Conservation (phyloP, 2,888 invertebrate species). For the Toxonevra muliebris region DNA sequence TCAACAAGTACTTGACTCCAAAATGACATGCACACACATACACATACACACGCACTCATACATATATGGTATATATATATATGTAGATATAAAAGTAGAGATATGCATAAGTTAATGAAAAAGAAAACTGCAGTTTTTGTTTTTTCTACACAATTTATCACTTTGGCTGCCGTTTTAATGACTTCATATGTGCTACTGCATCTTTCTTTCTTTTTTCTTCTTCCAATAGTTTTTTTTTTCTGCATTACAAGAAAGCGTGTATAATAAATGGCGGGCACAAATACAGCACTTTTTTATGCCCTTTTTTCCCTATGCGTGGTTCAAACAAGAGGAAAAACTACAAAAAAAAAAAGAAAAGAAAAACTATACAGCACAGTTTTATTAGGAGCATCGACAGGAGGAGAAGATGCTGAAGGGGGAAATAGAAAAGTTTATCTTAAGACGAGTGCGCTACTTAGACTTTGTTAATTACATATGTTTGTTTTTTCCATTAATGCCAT, state of each 20-base stretch:
- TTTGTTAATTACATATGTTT: constrained; percentile 44
- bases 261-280: too few relatives aligned
- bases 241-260: too few relatives aligned
- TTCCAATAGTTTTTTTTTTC: background rate
- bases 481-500: constrained; percentile 41
- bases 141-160: constrained; percentile 36
- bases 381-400: too few relatives aligned
- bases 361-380: too few relatives aligned
- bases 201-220: background rate
- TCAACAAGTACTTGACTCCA: constrained; percentile 23
- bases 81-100: too few relatives aligned
- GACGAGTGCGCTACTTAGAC: constrained; percentile 22
- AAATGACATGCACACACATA: background rate
- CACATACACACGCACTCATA: background rate
- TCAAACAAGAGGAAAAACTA: background rate
- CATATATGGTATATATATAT: background rate
- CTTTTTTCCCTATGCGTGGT: too few relatives aligned
- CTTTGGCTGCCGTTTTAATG: constrained; percentile 33
- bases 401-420: background rate
- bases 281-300: constrained; percentile 12
- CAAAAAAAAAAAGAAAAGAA: too few relatives aligned
- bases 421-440: constrained; percentile 22
- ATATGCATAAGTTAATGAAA: too few relatives aligned
- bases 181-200: constrained; percentile 30
- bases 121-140: background rate